A percentile compares a stretch with the other conserved stretches of the same genome.
These are phyloP conservation scores for Bucco capensis DNA, from an alignment of 2,113 vertebrate species.

Conservation along the genomic window DNA sequence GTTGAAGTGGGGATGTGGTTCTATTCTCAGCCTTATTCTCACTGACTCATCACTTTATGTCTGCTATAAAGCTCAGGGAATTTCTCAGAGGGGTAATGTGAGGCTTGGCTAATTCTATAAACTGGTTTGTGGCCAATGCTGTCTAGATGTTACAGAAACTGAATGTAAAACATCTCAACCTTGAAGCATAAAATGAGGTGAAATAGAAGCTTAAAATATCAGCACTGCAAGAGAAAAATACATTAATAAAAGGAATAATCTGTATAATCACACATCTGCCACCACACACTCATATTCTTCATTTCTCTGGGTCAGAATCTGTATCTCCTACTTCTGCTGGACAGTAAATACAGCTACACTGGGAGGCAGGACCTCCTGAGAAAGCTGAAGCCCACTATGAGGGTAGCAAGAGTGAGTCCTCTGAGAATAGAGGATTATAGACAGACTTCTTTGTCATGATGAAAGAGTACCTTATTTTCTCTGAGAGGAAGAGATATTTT, in stretches of 20 bases:
- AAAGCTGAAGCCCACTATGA: not conserved
- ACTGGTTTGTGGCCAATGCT: not conserved
- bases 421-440: not conserved
- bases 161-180: not conserved
- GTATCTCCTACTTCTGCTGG: not conserved
- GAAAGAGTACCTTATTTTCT: not conserved
- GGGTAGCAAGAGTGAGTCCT: not conserved
- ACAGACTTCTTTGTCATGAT: not conserved
- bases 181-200: not conserved
- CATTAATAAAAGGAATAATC: not conserved
- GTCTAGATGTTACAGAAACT: not conserved
- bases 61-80: not conserved
- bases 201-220: not conserved
- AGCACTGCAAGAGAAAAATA: not conserved
- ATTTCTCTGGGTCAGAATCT: not conserved
- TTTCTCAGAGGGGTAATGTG: not conserved
- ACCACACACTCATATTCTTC: not conserved
- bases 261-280: not conserved
- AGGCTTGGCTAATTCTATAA: not conserved
- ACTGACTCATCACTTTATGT: not conserved
- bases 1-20: not conserved
- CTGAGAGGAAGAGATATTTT: not conserved
- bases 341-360: not conserved
- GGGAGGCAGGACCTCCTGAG: not conserved
- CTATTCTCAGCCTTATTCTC: not conserved